These are phyloP conservation scores for Discoglossus pictus DNA, from an alignment of 2,797 vertebrate species.

Conservation along the genomic window DNA sequence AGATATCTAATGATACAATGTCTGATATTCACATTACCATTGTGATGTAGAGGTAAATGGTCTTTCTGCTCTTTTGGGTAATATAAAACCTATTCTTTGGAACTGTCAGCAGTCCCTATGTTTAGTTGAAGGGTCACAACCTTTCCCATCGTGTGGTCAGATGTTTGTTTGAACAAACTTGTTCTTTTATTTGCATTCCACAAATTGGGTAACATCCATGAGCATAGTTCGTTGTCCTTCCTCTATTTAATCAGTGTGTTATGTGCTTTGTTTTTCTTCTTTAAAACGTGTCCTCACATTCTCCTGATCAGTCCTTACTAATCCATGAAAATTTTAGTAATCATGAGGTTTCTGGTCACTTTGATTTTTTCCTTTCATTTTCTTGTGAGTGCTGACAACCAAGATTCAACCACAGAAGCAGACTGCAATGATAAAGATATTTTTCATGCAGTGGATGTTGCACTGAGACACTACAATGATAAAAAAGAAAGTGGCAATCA, in stretches of 20 bases:
- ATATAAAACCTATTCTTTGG: too few relatives aligned
- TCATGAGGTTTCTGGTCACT: constrained; percentile 12
- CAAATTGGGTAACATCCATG: constrained; percentile 5
- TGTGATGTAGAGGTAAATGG: too few relatives aligned
- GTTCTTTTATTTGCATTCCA: neutral
- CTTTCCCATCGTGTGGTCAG: too few relatives aligned
- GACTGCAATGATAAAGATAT: constrained; percentile 79
- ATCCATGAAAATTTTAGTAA: neutral
- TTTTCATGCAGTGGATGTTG: constrained; percentile 68
- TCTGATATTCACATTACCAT: too few relatives aligned
- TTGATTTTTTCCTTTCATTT: constrained; percentile 2
- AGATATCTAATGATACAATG: too few relatives aligned
- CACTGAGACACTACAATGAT: constrained; percentile 74
- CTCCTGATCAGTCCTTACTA: neutral
- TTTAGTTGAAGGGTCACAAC: too few relatives aligned
- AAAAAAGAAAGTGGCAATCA: constrained; percentile 59
- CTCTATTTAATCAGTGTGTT: neutral
- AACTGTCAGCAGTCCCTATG: too few relatives aligned
- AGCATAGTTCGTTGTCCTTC: constrained; percentile 18
- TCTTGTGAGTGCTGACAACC: constrained; percentile 54
- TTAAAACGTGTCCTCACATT: neutral
- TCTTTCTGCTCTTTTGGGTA: too few relatives aligned
- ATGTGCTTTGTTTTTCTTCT: too few relatives aligned
- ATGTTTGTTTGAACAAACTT: constrained; percentile 12
- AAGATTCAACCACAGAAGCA: constrained; percentile 45